These are phyloP conservation scores for Drosophila nr. medialis DNA, from an alignment of 2,888 invertebrate species.

Conservation along the genomic window DNA sequence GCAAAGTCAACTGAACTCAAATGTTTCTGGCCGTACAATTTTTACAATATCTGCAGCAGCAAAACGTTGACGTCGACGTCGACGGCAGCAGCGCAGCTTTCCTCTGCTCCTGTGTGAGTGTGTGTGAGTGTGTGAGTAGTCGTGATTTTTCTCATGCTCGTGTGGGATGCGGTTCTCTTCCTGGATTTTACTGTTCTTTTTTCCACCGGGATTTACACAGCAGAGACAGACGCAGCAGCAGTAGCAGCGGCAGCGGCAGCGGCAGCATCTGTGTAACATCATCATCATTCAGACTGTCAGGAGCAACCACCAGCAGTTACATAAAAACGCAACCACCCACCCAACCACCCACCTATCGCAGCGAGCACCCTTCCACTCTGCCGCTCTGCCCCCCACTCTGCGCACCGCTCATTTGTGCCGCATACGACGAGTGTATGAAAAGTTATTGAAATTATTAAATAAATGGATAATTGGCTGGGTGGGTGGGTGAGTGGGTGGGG, in stretches of 20 bases:
- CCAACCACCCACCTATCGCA: conserved; percentile 58
- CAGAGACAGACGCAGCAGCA: conserved; percentile 30
- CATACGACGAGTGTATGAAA: conserved; percentile 70
- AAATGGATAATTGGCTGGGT: conserved; percentile 71
- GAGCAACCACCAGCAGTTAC: conserved; percentile 76
- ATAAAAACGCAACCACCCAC: conserved; percentile 70
- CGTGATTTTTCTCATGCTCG: conserved; percentile 71
- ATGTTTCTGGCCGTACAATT: conserved; percentile 71
- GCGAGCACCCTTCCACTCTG: conserved; percentile 8
- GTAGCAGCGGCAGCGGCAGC: conserved; percentile 8
- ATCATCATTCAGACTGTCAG: conserved; percentile 67
- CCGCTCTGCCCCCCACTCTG: not conserved
- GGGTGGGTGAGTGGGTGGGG: conserved; percentile 2
- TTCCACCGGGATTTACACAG: conserved; percentile 48
- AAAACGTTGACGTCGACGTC: conserved; percentile 26
- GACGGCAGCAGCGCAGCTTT: conserved; percentile 55
- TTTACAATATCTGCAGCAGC: conserved; percentile 71
- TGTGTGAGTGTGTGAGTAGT: conserved; percentile 32
- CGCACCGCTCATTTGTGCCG: conserved; percentile 39
- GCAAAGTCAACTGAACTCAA: conserved; percentile 76
- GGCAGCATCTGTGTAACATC: conserved; percentile 55
- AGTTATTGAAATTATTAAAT: conserved; percentile 78
- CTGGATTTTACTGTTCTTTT: conserved; percentile 43
- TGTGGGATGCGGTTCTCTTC: conserved; percentile 48
- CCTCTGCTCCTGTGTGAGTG: conserved; percentile 17